These are phyloP conservation scores for Tyto alba DNA, from an alignment of 2,113 vertebrate genomes.

Conservation along the genomic window DNA sequence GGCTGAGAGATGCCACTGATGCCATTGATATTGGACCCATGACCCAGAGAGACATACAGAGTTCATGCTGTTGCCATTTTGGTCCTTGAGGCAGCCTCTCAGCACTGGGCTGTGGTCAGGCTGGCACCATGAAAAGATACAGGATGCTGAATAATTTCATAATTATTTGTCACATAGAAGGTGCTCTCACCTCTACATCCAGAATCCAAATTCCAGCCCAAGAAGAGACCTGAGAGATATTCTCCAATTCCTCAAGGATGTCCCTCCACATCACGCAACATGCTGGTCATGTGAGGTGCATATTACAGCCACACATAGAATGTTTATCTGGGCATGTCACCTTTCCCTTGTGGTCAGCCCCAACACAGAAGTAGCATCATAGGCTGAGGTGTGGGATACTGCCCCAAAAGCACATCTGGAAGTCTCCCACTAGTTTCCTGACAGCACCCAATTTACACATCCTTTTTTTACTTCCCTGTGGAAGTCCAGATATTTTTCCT, in stretches of 20 bases:
- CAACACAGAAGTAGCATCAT: not conserved
- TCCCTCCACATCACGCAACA: fast-evolving
- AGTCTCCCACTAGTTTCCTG: not conserved
- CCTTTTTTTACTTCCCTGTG: not conserved
- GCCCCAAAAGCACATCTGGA: not conserved
- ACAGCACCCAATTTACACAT: not conserved
- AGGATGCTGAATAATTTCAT: not conserved
- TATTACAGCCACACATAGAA: not conserved
- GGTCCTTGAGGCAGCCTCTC: not conserved
- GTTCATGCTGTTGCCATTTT: not conserved
- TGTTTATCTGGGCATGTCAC: not conserved
- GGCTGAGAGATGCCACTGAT: not conserved
- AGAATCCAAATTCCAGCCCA: not conserved
- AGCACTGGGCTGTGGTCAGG: not conserved
- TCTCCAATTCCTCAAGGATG: not conserved
- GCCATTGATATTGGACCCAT: not conserved
- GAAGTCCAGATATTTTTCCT: not conserved
- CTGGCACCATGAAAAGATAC: not conserved
- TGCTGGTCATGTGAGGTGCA: fast-evolving
- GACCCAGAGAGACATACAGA: not conserved
- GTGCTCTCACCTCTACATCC: not conserved
- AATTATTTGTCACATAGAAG: not conserved
- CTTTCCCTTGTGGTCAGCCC: not conserved
- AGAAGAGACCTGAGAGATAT: not conserved
- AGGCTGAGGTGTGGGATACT: not conserved